Conservation (phyloP, 2,113 vertebrate species). For the Syrrhaptes paradoxus region DNA sequence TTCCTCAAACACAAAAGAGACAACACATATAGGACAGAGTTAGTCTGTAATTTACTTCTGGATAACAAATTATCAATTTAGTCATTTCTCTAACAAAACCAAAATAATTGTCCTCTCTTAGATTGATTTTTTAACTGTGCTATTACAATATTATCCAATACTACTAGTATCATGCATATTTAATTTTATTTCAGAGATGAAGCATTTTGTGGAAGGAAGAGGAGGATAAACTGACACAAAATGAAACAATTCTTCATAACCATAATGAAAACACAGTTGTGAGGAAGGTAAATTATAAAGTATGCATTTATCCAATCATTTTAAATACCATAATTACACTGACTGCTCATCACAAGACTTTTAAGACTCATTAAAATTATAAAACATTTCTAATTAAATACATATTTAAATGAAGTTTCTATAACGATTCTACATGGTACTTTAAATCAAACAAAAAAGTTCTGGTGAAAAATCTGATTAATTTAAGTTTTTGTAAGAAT, state of each 20-base stretch:
- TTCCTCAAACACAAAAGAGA: slow-evolving; percentile 56
- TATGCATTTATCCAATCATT: slow-evolving; percentile 80
- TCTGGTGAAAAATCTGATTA: slow-evolving; percentile 48
- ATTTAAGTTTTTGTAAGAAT: slow-evolving; percentile 71
- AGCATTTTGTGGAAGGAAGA: slow-evolving; percentile 68
- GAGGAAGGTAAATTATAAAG: slow-evolving; percentile 78
- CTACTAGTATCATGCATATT: slow-evolving; percentile 68
- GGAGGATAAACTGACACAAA: slow-evolving; percentile 64
- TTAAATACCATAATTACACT: slow-evolving; percentile 81
- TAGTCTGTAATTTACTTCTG: slow-evolving; percentile 48
- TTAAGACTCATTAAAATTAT: slow-evolving; percentile 82
- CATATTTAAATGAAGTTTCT: slow-evolving; percentile 80
- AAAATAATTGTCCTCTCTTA: slow-evolving; percentile 58
- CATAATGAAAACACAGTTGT: slow-evolving; percentile 69
- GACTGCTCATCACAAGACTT: slow-evolving; percentile 78
- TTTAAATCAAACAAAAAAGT: slow-evolving; percentile 74
- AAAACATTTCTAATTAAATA: slow-evolving; percentile 83
- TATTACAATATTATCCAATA: slow-evolving; percentile 42
- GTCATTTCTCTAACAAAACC: slow-evolving; percentile 51
- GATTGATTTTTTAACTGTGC: slow-evolving; percentile 64
- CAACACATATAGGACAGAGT: background rate
- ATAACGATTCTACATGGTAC: slow-evolving; percentile 65
- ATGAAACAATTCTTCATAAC: slow-evolving; percentile 75
- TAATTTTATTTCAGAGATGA: slow-evolving; percentile 71
- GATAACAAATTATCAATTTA: slow-evolving; percentile 55